These are phyloP conservation scores for Encarsia formosa DNA, from an alignment of 2,888 invertebrate genomes.

Conservation along the genomic window DNA sequence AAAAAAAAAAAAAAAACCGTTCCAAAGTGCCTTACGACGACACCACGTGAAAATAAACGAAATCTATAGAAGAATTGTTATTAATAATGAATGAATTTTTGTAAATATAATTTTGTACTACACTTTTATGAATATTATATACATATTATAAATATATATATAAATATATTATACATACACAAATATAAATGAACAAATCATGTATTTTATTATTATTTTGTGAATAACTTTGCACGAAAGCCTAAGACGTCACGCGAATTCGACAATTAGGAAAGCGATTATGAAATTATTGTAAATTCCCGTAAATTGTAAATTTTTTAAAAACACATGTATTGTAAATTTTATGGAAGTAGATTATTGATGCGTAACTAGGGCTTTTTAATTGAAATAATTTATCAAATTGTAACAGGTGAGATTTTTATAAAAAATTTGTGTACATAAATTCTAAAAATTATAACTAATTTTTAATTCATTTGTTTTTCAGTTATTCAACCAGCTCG, in stretches of 20 bases:
- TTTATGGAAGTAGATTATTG: conserved; percentile 25
- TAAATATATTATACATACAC: no score
- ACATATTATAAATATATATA: neutral
- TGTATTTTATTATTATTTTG: conserved; percentile 24
- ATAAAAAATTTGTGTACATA: neutral
- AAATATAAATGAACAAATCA: conserved; percentile 17
- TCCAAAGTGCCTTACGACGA: conserved; percentile 50
- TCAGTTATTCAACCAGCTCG: conserved; percentile 40
- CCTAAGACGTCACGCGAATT: conserved; percentile 21
- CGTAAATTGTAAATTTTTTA: conserved; percentile 26
- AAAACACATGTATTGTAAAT: conserved; percentile 28
- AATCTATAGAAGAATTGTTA: conserved; percentile 28
- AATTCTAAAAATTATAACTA: neutral
- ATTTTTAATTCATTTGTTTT: conserved; percentile 23
- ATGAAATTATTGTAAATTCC: conserved; percentile 3
- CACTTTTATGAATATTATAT: conserved; percentile 26
- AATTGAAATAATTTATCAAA: conserved; percentile 9
- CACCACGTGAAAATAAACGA: conserved; percentile 30
- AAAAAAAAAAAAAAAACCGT: no score
- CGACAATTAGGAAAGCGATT: conserved; percentile 14
- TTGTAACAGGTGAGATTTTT: conserved; percentile 20
- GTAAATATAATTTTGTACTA: conserved; percentile 44
- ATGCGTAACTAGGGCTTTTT: conserved; percentile 19
- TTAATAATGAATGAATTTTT: conserved; percentile 38
- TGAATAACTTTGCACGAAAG: conserved; percentile 21